Evolutionary conservation across 2,113 vertebrate genomes (phyloP).

Genomic region (Siphamia tubifer): DNA sequence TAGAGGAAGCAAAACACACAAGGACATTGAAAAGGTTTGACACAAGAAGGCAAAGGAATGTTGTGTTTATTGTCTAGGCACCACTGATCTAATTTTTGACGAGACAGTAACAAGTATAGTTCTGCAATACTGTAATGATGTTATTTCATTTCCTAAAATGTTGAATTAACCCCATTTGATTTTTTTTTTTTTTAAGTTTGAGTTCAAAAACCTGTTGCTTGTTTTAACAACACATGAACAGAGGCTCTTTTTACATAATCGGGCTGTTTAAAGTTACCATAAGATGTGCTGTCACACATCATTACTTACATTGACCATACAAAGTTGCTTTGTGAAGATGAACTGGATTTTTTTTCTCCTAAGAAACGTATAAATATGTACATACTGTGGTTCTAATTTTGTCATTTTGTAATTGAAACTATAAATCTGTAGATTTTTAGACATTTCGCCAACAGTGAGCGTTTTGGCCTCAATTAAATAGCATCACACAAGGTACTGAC

Average conservation of each 20-base stretch:
- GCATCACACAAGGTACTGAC: constrained; percentile 70
- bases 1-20: neutral
- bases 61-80: neutral
- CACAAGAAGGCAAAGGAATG: neutral
- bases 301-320: constrained; percentile 4
- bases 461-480: constrained; percentile 48
- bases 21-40: neutral
- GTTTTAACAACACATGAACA: neutral
- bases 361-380: constrained; percentile 53
- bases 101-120: neutral
- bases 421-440: constrained; percentile 64
- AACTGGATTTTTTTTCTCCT: constrained; percentile 65
- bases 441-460: constrained; percentile 55
- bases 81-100: constrained; percentile 9
- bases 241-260: neutral
- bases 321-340: constrained; percentile 53
- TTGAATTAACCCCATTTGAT: neutral
- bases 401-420: constrained; percentile 49
- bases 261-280: neutral
- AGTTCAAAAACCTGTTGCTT: neutral
- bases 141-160: neutral
- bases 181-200: constrained; percentile 12
- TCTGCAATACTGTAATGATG: constrained; percentile 9
- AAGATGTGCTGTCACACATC: neutral
- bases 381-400: constrained; percentile 47